Evolutionary conservation across 37 sponge, comb jelly and placozoan species (phyloP), one percentile per base, ranked within the genome.

Genomic region (Mnemiopsis leidyi): DNA sequence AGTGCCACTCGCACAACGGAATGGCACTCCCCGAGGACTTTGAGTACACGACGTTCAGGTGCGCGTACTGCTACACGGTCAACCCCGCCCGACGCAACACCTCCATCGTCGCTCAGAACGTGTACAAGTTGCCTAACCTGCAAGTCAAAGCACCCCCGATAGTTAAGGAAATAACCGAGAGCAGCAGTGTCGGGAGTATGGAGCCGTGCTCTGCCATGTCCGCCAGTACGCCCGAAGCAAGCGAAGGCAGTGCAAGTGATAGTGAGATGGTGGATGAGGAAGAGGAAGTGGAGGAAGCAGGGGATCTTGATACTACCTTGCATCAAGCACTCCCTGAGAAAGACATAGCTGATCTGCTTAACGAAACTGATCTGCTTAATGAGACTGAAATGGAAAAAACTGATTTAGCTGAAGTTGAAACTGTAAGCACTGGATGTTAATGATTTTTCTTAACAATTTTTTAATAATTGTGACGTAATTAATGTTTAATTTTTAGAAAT

Each of bases 51-150:
- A 93, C 94, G 1, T 97, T 96, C 92, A 93, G 96, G n/a, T 97
- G 98, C 93, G 98, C 98, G n/a, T 97, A 97, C 93, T 97, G 98
- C 94, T 95, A 94, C 93, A 93, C 93, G 0, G 73, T 97, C 18
- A 97, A 97, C 94, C 95, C 95, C 30, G 96, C 98, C 23, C 83
- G 95, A 23, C 95, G 95, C 93, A 94, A 93, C 73, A 94, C 76
- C 28, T 94, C 94, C 33, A 82, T 82, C 26, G 75, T 93, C 0
- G 88, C 92, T 20, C 82, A 28, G 20, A 85, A 85, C 90, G 61
- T 40, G 61, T 85, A 85, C 61, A 85, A 85, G 29, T 25, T 85
- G 29, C 90, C 90, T 61, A 85, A 85, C 61, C 32, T 85, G 23
- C 90, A 85, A 29, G 90, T 85, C 25, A 85, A 85, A 85, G 38